A percentile compares a stretch with the other conserved stretches of the same genome.
Conservation (phyloP, 1,140 invertebrate genomes). For the Pseudobourletiella spinata region DNA sequence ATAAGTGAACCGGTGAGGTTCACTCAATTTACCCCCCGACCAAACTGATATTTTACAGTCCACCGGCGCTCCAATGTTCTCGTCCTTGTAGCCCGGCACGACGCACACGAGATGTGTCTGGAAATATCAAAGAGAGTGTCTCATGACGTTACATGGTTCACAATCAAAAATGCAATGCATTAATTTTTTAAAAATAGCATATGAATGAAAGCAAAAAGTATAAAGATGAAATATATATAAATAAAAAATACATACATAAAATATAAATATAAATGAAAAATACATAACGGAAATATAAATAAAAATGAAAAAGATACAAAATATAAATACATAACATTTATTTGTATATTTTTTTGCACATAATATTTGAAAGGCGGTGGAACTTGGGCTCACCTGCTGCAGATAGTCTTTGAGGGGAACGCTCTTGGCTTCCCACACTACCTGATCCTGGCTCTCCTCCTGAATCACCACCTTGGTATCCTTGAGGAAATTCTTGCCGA, state of each 20-base stretch:
- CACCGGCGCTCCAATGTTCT: constrained; percentile 56
- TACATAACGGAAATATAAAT: not conserved
- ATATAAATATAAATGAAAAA: not conserved
- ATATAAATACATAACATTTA: not conserved
- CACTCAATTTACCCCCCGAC: constrained; percentile 78
- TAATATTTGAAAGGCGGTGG: no score
- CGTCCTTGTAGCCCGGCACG: constrained; percentile 67
- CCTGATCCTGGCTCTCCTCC: constrained; percentile 49
- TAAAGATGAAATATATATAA: not conserved
- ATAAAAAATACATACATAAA: not conserved
- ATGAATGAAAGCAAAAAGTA: not conserved
- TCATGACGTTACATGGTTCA: no score
- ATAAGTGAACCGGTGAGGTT: constrained; percentile 77
- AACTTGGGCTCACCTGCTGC: constrained; percentile 55
- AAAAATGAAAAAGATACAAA: not conserved
- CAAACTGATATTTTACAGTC: constrained; percentile 57
- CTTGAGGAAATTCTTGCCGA: constrained; percentile 95
- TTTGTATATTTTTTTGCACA: no score
- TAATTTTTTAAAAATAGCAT: no score
- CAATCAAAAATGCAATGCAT: no score
- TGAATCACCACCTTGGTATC: constrained; percentile 83
- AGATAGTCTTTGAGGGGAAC: constrained; percentile 72
- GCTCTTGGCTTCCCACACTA: constrained; percentile 65
- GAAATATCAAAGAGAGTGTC: constrained; percentile 37
- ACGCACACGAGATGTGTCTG: constrained; percentile 90